These are phyloP conservation scores for Chrysina gloriosa DNA, from an alignment of 2,888 invertebrate genomes.

Conservation along the genomic window DNA sequence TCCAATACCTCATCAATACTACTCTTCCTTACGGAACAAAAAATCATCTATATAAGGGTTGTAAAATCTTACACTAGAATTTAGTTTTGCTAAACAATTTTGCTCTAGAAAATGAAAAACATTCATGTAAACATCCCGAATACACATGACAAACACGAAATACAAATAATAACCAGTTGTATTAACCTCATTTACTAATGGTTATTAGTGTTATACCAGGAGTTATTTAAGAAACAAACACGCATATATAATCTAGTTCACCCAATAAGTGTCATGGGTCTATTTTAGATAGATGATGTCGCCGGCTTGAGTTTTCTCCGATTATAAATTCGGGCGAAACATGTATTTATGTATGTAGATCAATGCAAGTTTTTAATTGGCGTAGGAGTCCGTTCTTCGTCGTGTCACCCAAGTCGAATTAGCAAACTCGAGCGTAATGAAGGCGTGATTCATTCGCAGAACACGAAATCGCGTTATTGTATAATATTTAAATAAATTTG, in stretches of 20 bases:
- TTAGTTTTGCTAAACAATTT: too few relatives aligned
- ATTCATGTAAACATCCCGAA: too few relatives aligned
- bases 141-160: neutral
- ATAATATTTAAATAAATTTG: conserved; percentile 17
- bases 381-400: neutral
- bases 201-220: too few relatives aligned
- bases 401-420: too few relatives aligned
- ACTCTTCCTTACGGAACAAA: too few relatives aligned
- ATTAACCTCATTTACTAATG: conserved; percentile 6
- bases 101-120: too few relatives aligned
- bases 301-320: neutral
- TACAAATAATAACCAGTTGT: neutral
- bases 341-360: too few relatives aligned
- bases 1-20: too few relatives aligned
- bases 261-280: neutral
- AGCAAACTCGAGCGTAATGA: too few relatives aligned
- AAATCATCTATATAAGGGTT: too few relatives aligned
- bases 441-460: conserved; percentile 17
- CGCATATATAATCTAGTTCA: neutral
- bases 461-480: neutral
- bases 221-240: neutral
- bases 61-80: too few relatives aligned
- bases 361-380: neutral
- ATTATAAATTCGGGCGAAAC: too few relatives aligned
- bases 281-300: conserved; percentile 6